Evolutionary conservation across 1,140 invertebrate species (phyloP).

Genomic region (Pseudomyrmex sp.): DNA sequence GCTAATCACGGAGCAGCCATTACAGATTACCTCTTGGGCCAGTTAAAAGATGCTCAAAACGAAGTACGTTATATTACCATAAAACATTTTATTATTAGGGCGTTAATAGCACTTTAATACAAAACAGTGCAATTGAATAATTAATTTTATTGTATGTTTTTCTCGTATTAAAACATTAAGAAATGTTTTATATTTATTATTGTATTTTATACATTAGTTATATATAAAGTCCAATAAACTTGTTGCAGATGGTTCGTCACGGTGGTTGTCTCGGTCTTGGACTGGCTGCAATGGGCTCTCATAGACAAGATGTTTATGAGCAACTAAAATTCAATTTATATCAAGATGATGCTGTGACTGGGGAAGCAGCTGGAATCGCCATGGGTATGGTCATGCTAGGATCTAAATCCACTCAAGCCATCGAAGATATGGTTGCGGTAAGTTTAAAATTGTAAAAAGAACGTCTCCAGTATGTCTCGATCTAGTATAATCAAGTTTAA

Average conservation of each 20-base stretch:
- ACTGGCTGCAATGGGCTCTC: conserved; percentile 98
- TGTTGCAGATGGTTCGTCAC: conserved; percentile 93
- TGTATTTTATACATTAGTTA: too few species aligned
- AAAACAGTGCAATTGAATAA: neutral
- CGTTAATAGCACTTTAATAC: neutral
- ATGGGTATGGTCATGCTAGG: conserved; percentile 99
- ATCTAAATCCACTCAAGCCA: conserved; percentile 94
- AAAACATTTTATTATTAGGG: neutral
- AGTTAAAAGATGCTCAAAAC: conserved; percentile 97
- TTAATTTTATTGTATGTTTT: too few species aligned
- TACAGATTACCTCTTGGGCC: conserved; percentile 97
- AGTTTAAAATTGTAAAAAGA: conserved; percentile 70
- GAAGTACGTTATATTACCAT: conserved; percentile 85
- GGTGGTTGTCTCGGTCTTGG: conserved; percentile 98
- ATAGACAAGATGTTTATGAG: conserved; percentile 97
- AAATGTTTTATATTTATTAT: neutral
- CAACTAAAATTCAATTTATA: conserved; percentile 98
- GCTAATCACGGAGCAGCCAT: conserved; percentile 99
- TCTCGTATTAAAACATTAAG: neutral
- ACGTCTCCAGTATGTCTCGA: neutral
- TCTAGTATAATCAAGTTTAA: neutral
- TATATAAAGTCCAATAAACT: neutral
- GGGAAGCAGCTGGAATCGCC: conserved; percentile 98
- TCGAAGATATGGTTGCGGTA: conserved; percentile 97
- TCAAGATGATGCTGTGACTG: conserved; percentile 99